Conservation (phyloP, 2,113 vertebrate genomes). For the Oreochromis tanganicae region DNA sequence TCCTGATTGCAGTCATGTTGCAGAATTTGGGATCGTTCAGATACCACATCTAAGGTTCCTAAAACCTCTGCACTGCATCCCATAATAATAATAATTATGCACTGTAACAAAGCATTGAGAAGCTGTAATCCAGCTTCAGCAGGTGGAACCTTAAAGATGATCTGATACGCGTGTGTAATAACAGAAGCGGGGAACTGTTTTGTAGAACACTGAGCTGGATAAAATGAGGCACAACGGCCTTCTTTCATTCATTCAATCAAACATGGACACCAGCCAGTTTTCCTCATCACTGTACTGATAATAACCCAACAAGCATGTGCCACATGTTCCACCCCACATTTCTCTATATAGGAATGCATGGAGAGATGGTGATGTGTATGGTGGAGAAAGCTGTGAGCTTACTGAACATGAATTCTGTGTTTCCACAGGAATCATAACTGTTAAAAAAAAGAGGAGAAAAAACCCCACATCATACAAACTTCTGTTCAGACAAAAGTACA, state of each 20-base stretch:
- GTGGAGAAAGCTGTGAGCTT: neutral
- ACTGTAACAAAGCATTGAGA: neutral
- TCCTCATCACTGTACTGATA: neutral
- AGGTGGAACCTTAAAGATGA: neutral
- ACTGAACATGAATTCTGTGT: neutral
- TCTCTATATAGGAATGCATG: neutral
- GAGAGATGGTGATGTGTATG: neutral
- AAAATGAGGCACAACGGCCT: neutral
- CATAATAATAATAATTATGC: neutral
- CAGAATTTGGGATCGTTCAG: neutral
- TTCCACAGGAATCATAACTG: neutral
- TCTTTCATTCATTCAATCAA: neutral
- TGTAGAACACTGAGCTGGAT: neutral
- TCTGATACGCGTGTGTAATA: neutral
- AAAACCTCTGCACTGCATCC: neutral
- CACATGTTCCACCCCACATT: neutral
- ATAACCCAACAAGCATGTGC: neutral
- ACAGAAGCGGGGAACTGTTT: neutral
- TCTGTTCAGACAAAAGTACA: neutral
- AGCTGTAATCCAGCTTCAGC: neutral
- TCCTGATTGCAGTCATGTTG: neutral
- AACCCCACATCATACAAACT: rapidly evolving
- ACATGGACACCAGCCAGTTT: neutral
- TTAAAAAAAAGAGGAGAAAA: neutral
- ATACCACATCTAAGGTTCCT: neutral